phyloP scores from a whole-genome alignment of 2,113 vertebrate species.

The Stigmatopora nigra region DNA sequence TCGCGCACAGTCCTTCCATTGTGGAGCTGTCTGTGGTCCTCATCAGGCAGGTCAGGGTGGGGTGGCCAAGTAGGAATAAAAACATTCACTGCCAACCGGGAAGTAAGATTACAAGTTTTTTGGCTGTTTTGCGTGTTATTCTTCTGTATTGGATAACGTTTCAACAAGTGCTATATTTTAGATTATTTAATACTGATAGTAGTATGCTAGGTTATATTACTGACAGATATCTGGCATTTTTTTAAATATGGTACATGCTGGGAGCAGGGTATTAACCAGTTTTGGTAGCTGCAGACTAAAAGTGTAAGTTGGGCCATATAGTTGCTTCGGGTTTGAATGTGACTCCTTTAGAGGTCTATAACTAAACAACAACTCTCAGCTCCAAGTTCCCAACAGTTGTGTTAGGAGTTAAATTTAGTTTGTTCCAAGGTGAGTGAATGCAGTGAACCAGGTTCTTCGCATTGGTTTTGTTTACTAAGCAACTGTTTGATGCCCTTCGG shows the following conservation, averaged over 20 bases:
- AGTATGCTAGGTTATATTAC: too few relatives aligned
- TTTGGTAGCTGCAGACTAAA: too few relatives aligned
- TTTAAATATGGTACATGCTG: too few relatives aligned
- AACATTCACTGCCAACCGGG: constrained; percentile 58
- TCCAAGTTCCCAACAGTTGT: constrained; percentile 10
- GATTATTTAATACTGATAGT: background rate
- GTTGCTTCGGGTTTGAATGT: background rate
- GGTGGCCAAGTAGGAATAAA: constrained; percentile 50
- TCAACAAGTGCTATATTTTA: background rate
- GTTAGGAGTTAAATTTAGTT: constrained; percentile 23
- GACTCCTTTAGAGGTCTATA: background rate
- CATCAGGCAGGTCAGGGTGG: constrained; percentile 42
- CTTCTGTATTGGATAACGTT: background rate
- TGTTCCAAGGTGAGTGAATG: constrained; percentile 9
- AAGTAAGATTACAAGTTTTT: constrained; percentile 35
- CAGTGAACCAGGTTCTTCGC: constrained; percentile 40
- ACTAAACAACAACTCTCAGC: constrained; percentile 21
- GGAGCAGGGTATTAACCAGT: too few relatives aligned
- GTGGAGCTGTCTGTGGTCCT: constrained; percentile 50
- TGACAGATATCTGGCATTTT: too few relatives aligned
- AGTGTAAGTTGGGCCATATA: background rate
- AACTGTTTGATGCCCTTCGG: constrained; percentile 45
- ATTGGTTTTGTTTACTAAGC: constrained; percentile 56
- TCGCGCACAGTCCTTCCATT: constrained; percentile 58
- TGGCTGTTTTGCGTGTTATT: constrained; percentile 18